A percentile compares a stretch with the other conserved stretches of the same genome.
These are phyloP conservation scores for Danio kyathit DNA, from an alignment of 2,797 vertebrate species.

Conservation along the genomic window DNA sequence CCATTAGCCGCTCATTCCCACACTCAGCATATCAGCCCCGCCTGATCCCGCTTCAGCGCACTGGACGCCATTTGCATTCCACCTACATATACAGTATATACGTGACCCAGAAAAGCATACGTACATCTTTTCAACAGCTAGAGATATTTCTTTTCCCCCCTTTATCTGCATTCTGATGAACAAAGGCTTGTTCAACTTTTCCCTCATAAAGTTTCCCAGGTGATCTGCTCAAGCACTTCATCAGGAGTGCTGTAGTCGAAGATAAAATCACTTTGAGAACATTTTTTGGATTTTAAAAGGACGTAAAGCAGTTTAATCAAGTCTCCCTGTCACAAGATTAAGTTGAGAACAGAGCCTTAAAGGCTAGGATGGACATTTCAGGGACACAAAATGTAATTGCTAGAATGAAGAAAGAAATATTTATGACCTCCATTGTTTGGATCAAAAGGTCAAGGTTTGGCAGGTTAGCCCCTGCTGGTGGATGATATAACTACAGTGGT, in stretches of 20 bases:
- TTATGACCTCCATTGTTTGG: not conserved
- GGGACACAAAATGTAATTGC: not conserved
- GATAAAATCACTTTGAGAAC: conserved; percentile 84
- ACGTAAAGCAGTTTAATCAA: conserved; percentile 41
- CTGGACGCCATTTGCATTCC: conserved; percentile 88
- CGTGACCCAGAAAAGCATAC: conserved; percentile 19
- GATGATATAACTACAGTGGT: not conserved
- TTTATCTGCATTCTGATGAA: conserved; percentile 79
- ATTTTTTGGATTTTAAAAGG: conserved; percentile 69
- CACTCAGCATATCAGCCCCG: conserved; percentile 86
- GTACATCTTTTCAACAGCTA: conserved; percentile 33
- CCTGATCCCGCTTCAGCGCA: conserved; percentile 80
- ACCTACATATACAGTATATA: conserved; percentile 70
- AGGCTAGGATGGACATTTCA: not conserved
- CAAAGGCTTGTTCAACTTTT: conserved; percentile 79
- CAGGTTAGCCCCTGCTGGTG: not conserved
- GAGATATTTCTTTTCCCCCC: conserved; percentile 78
- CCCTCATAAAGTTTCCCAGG: conserved; percentile 75
- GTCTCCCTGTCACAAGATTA: not conserved
- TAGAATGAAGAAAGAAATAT: not conserved
- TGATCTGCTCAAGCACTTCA: conserved; percentile 83
- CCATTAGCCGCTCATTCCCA: conserved; percentile 87
- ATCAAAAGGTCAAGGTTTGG: not conserved
- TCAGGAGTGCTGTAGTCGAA: conserved; percentile 83
- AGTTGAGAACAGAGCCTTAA: not conserved